Base-by-base conservation (phyloP, 1,140 invertebrate genomes). In the Hylaeus volcanicus region DNA sequence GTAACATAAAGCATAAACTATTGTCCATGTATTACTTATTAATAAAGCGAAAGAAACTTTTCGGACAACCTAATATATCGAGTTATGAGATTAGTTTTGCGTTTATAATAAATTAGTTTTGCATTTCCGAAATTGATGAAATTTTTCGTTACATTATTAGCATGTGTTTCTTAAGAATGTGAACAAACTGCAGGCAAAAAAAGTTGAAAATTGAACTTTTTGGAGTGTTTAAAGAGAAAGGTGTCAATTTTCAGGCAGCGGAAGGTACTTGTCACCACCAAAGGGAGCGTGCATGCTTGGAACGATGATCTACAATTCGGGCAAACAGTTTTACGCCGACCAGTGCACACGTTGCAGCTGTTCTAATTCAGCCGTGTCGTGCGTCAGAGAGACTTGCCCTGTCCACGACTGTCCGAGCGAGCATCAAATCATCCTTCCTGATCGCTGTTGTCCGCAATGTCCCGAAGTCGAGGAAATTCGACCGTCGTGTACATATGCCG, bases 281-380 rank as follows among this genome's bases (percentile, higher is more conserved):
- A 93, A 93, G 76, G 95, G 95, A 76, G 94, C 94, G 1, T 98
- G 97, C 89, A 94, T 97, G 68, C 94, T 98, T 37, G 96, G 96
- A 39, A 95, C 95, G 41, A 94, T 95, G 53, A 94, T 96, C 53
- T 95, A 96, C 89, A 91, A 93, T 15, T 93, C 95, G 64, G 94
- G 94, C 5, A 91, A 92, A 15, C 90, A 94, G 15, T 96, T 96
- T 84, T 93, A 94, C 45, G 94, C 96, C 15, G 97, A 98, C 88
- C 94, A 95, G 4, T 98, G 98, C 91, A 98, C 97, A 1, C 94
- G 95, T 48, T 99, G 98, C 92, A 95, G 94, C 1, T 99, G 98
- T 88, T 77, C 92, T 58, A 96, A 96, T 91, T 96, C 96, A 41
- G 97, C 96, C 0, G 95, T 96, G 0, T 93, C 96, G 15, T 99